A percentile compares a stretch with the other conserved stretches of the same genome.
These are phyloP conservation scores for Chymomyza caudatula DNA, from an alignment of 2,888 invertebrate genomes.

Conservation along the genomic window DNA sequence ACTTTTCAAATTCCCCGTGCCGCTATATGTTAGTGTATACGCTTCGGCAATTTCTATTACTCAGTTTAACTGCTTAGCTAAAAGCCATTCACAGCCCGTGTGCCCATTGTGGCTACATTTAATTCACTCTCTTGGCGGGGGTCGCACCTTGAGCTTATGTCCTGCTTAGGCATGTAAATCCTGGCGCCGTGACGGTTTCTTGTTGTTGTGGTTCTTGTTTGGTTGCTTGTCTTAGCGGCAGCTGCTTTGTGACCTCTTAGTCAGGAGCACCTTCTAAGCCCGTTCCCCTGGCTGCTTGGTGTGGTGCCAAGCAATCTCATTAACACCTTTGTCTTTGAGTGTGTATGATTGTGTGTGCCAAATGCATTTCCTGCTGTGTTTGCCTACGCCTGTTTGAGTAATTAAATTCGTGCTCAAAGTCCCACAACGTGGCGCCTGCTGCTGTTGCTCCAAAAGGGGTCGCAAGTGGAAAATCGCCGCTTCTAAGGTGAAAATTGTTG, in stretches of 20 bases:
- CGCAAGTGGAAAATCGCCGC: not conserved
- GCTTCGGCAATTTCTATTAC: not conserved
- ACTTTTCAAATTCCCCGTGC: not conserved
- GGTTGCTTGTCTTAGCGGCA: not conserved
- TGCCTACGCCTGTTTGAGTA: conserved; percentile 10
- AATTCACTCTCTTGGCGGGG: not conserved
- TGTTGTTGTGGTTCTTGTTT: not conserved
- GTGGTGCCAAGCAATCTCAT: conserved; percentile 28
- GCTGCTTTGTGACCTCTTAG: not conserved
- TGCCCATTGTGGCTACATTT: not conserved
- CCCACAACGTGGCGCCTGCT: no score
- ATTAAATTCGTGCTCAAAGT: conserved; percentile 26
- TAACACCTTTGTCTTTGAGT: conserved; percentile 19
- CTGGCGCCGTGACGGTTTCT: not conserved
- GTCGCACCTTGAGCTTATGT: not conserved
- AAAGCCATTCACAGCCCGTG: not conserved
- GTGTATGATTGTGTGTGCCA: not conserved
- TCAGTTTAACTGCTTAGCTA: not conserved
- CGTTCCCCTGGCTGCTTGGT: not conserved
- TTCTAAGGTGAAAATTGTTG: not conserved
- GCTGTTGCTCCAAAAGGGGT: not conserved
- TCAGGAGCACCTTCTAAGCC: not conserved
- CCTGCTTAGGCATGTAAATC: not conserved
- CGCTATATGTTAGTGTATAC: no score
- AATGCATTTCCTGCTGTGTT: not conserved